phyloP scores from a whole-genome alignment of 2,113 vertebrate genomes.

The Osmerus eperlanus region DNA sequence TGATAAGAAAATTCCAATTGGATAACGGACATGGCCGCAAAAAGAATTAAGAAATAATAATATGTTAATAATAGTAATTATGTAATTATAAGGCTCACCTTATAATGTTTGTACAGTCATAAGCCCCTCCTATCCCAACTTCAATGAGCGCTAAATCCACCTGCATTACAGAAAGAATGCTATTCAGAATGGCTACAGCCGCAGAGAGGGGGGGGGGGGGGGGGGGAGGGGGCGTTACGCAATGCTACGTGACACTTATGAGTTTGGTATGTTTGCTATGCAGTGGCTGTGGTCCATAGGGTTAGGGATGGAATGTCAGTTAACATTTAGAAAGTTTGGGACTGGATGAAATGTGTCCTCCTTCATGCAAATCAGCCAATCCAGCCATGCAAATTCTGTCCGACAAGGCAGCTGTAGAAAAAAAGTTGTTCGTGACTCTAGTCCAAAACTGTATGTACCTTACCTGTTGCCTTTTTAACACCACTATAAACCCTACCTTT shows the following conservation, averaged over 20 bases:
- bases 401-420: neutral
- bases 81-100: conserved; percentile 60
- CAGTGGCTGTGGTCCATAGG: no score
- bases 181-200: neutral
- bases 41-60: neutral
- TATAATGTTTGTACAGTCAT: conserved; percentile 87
- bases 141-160: conserved; percentile 85
- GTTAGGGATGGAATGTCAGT: no score
- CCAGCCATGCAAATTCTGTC: neutral
- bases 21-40: neutral
- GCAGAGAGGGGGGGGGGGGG: no score
- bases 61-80: no score
- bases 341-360: neutral
- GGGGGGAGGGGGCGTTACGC: no score
- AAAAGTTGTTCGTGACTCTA: neutral
- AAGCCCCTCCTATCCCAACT: conserved; percentile 85
- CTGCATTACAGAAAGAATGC: conserved; percentile 51
- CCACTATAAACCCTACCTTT: neutral
- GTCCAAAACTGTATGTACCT: no score
- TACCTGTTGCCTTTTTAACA: neutral
- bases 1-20: neutral
- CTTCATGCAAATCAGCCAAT: neutral
- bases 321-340: no score
- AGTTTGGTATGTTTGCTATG: no score
- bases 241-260: no score